Evolutionary conservation across 2,113 vertebrate genomes (phyloP), one percentile per base, ranked within the genome.

Genomic region (Ophthalmolycus amberensis): DNA sequence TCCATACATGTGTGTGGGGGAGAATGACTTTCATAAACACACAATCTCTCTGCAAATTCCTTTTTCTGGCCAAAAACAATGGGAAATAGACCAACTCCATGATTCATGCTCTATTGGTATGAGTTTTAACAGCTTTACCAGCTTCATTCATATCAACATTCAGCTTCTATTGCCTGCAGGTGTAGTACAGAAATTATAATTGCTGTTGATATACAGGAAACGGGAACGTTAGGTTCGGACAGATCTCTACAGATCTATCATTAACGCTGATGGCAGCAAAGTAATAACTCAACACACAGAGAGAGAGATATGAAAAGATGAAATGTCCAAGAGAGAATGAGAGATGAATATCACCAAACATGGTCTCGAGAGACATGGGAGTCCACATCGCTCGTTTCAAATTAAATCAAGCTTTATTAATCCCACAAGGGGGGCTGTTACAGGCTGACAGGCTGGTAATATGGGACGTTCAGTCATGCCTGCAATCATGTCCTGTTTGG

Each of bases 331-430:
- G 42, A 48, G 34, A 83, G 75, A 86, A 77, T 71, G 66, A 65
- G 46, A 50, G 79, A 71, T 83, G 18, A 67, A 59, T 80, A 70
- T 84, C 86, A 66, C 20, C 77, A 40, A 8, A 42, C 40, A 0
- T 40, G 6, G 77, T 75, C 88, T 73, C 78, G 0, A 63, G 84
- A 78, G 82, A 82, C 70, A 16, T 9, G 71, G 27, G 59, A 75
- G 84, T 83, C 80, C 76, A 65, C 82, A 46, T 90, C 58, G n/a
- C 82, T 90, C 84, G 79, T 90, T 90, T 89, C 75, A 85, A 90
- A 92, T 93, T 82, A 84, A 91, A 93, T 90, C 82, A 88, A 83
- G 84, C 81, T 88, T 86, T 88, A 93, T 93, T 91, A 89, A 85
- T 89, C 86, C 92, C 83, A 85, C 66, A 80, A 71, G 85, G 84